phyloP scores from a whole-genome alignment of 2,888 invertebrate genomes.

The Stenichneumon culpator region DNA sequence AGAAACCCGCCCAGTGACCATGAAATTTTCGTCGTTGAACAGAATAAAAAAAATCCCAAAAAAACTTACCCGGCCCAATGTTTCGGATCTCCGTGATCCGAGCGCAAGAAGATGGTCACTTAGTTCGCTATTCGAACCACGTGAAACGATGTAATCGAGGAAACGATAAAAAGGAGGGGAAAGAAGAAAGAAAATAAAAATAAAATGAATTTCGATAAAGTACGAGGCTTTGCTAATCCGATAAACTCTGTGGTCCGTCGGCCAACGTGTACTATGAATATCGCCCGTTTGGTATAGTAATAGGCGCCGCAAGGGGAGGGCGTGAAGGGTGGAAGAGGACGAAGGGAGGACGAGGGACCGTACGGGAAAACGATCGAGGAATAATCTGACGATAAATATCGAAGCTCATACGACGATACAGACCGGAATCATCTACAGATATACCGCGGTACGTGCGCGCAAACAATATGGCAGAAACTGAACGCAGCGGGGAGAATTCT shows the following conservation, averaged over 20 bases:
- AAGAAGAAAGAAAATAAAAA: constrained; percentile 14
- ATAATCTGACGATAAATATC: constrained; percentile 64
- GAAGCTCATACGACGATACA: constrained; percentile 33
- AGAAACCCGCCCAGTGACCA: background rate
- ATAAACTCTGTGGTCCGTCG: constrained; percentile 39
- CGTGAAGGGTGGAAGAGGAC: too few relatives aligned
- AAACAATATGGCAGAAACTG: constrained; percentile 5
- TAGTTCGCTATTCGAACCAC: background rate
- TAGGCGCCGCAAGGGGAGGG: background rate
- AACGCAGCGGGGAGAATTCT: background rate
- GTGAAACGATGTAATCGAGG: background rate
- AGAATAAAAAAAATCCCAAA: background rate
- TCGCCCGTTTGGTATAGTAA: constrained; percentile 6
- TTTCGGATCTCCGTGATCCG: constrained; percentile 5
- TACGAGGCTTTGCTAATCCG: constrained; percentile 46
- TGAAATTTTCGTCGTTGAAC: background rate
- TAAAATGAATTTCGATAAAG: constrained; percentile 54
- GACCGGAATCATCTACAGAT: constrained; percentile 14
- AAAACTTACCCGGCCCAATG: background rate
- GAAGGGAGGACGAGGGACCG: background rate
- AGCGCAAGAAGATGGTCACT: background rate
- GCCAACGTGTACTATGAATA: constrained; percentile 22
- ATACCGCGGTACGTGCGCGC: background rate
- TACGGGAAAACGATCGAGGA: constrained; percentile 56
- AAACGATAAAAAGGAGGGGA: background rate